These are phyloP conservation scores for Cephalotes varians DNA, from an alignment of 2,888 invertebrate species.

Conservation along the genomic window DNA sequence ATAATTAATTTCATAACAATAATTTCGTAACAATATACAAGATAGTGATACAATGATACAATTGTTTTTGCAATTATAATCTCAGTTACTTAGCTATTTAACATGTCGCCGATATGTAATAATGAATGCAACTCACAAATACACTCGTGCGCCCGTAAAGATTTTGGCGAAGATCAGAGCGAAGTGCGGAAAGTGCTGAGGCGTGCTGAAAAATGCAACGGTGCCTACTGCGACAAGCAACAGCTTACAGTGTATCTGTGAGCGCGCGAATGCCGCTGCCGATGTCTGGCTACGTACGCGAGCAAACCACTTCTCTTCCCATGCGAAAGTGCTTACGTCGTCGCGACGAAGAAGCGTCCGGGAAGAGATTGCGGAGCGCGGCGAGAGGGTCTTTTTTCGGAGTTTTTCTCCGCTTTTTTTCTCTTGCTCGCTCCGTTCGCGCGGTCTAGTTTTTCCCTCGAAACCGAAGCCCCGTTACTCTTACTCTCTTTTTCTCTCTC, in stretches of 20 bases:
- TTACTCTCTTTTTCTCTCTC: no score
- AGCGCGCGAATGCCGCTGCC: conserved; percentile 61
- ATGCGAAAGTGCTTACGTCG: conserved; percentile 81
- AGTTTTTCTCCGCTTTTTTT: conserved; percentile 22
- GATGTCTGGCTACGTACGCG: conserved; percentile 76
- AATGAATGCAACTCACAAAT: background rate
- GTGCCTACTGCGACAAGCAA: conserved; percentile 70
- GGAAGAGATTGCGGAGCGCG: conserved; percentile 63
- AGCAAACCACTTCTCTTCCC: conserved; percentile 77
- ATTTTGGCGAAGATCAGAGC: conserved; percentile 57
- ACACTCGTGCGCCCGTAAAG: background rate
- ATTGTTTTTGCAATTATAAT: background rate
- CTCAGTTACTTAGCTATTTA: background rate
- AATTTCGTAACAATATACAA: background rate
- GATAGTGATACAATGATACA: background rate
- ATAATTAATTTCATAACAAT: background rate
- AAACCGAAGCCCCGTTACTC: conserved; percentile 61
- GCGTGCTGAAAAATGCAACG: conserved; percentile 75
- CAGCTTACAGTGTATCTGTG: conserved; percentile 62
- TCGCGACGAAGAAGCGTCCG: conserved; percentile 66
- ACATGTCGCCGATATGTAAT: background rate
- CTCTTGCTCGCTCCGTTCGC: background rate
- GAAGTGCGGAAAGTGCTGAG: conserved; percentile 70
- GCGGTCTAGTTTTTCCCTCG: conserved; percentile 46
- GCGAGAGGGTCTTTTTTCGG: conserved; percentile 53